These are phyloP conservation scores for Drosophila bipectinata DNA, from an alignment of 1,140 invertebrate species.

Conservation along the genomic window DNA sequence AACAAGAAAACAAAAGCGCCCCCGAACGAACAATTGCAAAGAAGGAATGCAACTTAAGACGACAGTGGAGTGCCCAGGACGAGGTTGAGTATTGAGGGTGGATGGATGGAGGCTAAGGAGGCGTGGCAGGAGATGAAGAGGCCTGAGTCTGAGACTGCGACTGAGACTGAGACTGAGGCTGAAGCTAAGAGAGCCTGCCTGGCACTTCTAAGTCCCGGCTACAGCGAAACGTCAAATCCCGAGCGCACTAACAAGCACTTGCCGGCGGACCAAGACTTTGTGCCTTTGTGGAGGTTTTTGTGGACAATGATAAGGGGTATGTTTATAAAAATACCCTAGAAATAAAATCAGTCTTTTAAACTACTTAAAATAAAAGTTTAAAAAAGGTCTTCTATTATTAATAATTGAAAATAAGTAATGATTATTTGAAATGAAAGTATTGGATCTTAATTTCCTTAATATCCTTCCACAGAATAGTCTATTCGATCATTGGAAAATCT, in stretches of 20 bases:
- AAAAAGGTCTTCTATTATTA: too few relatives aligned
- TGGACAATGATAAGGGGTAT: conserved; percentile 10
- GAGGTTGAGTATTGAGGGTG: background rate
- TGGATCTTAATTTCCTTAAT: background rate
- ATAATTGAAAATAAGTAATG: too few relatives aligned
- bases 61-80: conserved; percentile 14
- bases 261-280: conserved; percentile 34
- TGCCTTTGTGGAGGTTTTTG: conserved; percentile 23
- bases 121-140: conserved; percentile 25
- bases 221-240: conserved; percentile 66
- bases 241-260: conserved; percentile 78
- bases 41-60: conserved; percentile 71
- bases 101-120: background rate
- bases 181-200: conserved; percentile 25
- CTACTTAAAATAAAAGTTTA: background rate
- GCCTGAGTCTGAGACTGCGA: background rate
- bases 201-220: conserved; percentile 72
- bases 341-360: background rate
- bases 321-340: conserved; percentile 11
- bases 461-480: background rate
- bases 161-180: conserved; percentile 14
- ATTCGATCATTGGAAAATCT: conserved; percentile 16
- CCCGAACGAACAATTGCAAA: conserved; percentile 62
- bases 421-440: background rate
- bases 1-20: conserved; percentile 74